Evolutionary conservation across 2,888 invertebrate genomes (phyloP).

Genomic region (Copidosoma aretas): DNA sequence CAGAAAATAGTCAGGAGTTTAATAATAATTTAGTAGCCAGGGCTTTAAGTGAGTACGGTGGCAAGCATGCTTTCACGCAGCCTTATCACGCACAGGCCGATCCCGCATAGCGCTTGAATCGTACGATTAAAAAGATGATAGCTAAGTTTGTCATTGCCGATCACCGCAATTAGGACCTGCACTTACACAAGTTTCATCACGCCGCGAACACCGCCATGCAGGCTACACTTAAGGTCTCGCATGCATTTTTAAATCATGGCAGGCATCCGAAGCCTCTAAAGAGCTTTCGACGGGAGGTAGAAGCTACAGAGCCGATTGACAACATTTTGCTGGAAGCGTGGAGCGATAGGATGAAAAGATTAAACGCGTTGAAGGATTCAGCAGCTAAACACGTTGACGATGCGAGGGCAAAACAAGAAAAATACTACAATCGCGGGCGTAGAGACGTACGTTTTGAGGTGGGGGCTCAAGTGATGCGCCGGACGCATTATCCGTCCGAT

Average conservation of each 20-base stretch:
- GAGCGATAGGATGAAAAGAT: background rate
- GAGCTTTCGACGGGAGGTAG: too few species aligned
- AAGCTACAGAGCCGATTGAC: too few species aligned
- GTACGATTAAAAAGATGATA: background rate
- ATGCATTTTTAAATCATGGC: background rate
- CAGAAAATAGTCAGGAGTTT: background rate
- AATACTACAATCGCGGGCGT: too few species aligned
- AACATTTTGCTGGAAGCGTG: too few species aligned
- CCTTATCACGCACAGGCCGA: background rate
- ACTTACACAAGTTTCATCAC: background rate
- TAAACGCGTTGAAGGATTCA: slow-evolving; percentile 18
- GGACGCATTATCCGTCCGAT: too few species aligned
- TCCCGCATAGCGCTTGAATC: background rate
- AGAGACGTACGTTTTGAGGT: too few species aligned
- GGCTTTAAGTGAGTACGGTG: background rate
- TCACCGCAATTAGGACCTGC: background rate
- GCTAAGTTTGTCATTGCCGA: background rate
- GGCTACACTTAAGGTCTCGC: background rate
- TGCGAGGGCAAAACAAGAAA: too few species aligned
- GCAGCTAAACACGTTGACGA: too few species aligned
- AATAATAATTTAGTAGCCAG: background rate
- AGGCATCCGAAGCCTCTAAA: background rate
- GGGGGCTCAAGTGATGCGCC: too few species aligned
- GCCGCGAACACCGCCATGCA: background rate
- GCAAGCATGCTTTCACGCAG: background rate